Conservation (phyloP, 2,113 vertebrate genomes). For the Ailurus styani region DNA sequence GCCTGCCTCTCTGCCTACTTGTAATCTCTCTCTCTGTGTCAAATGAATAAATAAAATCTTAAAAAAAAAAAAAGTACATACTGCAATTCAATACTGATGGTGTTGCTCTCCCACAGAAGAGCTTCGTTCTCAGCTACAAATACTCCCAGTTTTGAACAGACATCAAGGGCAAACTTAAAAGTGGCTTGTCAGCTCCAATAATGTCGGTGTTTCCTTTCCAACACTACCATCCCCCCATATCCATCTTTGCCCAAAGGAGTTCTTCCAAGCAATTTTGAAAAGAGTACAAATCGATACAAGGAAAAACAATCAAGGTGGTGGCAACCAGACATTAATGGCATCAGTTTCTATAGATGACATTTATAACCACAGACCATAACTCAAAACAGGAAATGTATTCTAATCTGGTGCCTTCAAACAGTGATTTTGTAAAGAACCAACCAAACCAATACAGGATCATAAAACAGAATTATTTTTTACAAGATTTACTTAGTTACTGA, state of each 20-base stretch:
- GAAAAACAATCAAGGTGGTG: not conserved
- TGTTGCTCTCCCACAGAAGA: not conserved
- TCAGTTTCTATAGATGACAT: conserved; percentile 18
- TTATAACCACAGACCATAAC: not conserved
- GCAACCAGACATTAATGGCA: not conserved
- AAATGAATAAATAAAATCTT: too few species aligned
- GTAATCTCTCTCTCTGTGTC: too few species aligned
- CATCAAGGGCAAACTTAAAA: not conserved
- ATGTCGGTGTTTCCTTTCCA: not conserved
- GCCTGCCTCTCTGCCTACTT: too few species aligned
- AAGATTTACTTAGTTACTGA: not conserved
- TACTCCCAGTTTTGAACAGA: not conserved
- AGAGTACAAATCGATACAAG: not conserved
- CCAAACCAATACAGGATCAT: conserved; percentile 3
- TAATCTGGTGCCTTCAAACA: not conserved
- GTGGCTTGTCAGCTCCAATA: not conserved
- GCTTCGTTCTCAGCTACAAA: not conserved
- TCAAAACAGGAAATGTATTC: conserved; percentile 37
- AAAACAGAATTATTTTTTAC: not conserved
- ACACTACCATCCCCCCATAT: too few species aligned
- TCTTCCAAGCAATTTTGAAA: not conserved
- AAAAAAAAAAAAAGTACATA: not conserved
- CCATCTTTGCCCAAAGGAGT: not conserved
- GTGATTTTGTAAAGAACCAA: conserved; percentile 26
- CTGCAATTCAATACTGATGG: not conserved